Conservation (phyloP, 2,888 invertebrate species). For the Acleris sparsana region DNA sequence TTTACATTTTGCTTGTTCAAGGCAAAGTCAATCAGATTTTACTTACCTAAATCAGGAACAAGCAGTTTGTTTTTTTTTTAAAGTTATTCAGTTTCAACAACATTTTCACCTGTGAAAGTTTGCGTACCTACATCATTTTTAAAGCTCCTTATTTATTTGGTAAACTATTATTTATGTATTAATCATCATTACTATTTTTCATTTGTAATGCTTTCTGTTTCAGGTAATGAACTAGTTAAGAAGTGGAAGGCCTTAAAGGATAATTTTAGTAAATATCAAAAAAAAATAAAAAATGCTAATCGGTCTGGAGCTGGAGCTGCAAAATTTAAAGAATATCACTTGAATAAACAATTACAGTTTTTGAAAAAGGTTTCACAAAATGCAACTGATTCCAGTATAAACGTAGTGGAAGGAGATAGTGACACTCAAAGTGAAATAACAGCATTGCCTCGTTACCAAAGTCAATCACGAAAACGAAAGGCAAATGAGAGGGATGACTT, state of each 20-base stretch:
- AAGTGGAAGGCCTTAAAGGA: conserved; percentile 33
- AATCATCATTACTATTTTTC: conserved; percentile 6
- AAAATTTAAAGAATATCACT: conserved; percentile 37
- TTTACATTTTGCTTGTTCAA: no score
- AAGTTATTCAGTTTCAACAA: background rate
- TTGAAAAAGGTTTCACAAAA: conserved; percentile 39
- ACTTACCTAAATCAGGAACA: background rate
- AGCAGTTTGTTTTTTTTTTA: conserved; percentile 5
- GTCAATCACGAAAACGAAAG: conserved; percentile 36
- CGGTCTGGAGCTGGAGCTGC: conserved; percentile 36
- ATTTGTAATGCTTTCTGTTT: conserved; percentile 18
- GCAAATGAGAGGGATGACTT: conserved; percentile 36
- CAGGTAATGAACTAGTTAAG: conserved; percentile 34
- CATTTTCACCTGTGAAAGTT: no score
- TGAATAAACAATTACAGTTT: conserved; percentile 38
- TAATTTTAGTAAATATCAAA: conserved; percentile 33
- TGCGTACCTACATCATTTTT: no score
- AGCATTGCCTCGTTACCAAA: background rate
- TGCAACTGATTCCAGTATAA: conserved; percentile 36
- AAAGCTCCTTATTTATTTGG: no score
- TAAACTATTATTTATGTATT: no score
- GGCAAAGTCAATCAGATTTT: no score
- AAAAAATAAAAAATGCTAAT: conserved; percentile 35
- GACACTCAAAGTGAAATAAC: no score
- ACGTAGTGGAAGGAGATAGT: conserved; percentile 19